phyloP scores from a whole-genome alignment of 2,888 invertebrate species.

The Coremacera marginata region DNA sequence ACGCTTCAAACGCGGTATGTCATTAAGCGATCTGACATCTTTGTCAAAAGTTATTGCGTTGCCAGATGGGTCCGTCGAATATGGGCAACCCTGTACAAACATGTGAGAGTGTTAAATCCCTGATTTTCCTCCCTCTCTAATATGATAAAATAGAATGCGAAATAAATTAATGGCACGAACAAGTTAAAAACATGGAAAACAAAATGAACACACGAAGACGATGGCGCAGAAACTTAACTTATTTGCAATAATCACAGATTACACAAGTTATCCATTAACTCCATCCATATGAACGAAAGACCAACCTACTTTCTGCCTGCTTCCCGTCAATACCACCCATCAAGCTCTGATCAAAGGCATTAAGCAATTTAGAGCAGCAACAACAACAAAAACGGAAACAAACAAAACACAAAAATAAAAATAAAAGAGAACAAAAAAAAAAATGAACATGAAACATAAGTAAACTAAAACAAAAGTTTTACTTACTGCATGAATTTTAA shows the following conservation, averaged over 20 bases:
- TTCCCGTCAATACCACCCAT: too few relatives aligned
- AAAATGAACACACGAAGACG: too few relatives aligned
- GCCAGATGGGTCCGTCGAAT: too few relatives aligned
- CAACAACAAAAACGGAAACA: not conserved
- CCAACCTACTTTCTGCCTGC: not conserved
- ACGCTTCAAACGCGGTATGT: too few relatives aligned
- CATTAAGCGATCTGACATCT: too few relatives aligned
- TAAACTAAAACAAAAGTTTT: constrained; percentile 14
- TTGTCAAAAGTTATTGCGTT: too few relatives aligned
- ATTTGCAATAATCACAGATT: constrained; percentile 51
- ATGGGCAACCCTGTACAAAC: too few relatives aligned
- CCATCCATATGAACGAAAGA: constrained; percentile 46
- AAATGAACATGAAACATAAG: not conserved
- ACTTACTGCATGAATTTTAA: constrained; percentile 15
- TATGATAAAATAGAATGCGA: too few relatives aligned
- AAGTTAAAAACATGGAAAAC: too few relatives aligned
- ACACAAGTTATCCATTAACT: constrained; percentile 55
- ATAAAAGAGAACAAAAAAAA: not conserved
- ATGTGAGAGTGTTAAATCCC: too few relatives aligned
- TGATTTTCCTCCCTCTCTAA: too few relatives aligned
- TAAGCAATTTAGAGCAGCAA: constrained; percentile 49
- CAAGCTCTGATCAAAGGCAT: constrained; percentile 35
- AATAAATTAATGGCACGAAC: too few relatives aligned
- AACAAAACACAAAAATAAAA: not conserved
- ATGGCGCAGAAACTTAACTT: constrained; percentile 33